Conservation (phyloP, 2,888 invertebrate genomes). For the Pedicia rivosa region DNA sequence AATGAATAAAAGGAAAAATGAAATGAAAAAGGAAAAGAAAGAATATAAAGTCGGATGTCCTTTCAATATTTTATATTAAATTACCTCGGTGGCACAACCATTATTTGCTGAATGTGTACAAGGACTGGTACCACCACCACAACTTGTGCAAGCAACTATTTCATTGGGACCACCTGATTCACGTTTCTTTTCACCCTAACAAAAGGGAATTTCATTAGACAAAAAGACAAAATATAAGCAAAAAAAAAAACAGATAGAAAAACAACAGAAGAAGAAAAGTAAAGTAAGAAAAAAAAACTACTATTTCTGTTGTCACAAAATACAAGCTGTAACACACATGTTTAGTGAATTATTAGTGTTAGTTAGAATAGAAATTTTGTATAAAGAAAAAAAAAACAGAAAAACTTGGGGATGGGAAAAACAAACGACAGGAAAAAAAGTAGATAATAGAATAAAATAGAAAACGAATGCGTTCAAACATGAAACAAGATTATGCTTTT, state of each 20-base stretch:
- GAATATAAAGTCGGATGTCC: no score
- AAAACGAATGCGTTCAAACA: no score
- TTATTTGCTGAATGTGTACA: conserved; percentile 79
- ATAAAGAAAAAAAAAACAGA: no score
- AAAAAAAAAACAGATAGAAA: background rate
- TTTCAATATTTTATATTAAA: no score
- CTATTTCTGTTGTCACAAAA: no score
- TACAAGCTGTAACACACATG: no score
- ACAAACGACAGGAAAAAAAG: no score
- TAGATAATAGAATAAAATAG: no score
- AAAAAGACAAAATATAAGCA: conserved; percentile 1
- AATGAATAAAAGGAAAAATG: conserved; percentile 13
- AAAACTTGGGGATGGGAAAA: no score
- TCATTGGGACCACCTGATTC: conserved; percentile 66
- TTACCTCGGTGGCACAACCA: conserved; percentile 75
- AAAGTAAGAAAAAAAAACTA: conserved; percentile 1
- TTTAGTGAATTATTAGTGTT: no score
- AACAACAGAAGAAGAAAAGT: background rate
- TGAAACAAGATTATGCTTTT: no score
- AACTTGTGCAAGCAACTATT: conserved; percentile 69
- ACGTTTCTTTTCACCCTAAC: conserved; percentile 76
- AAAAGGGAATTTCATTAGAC: background rate
- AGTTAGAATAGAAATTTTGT: no score
- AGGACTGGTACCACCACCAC: conserved; percentile 54
- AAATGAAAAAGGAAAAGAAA: background rate